Evolutionary conservation across 30 jellyfish, hydroid and myxozoan species (phyloP).

Genomic region (Turritopsis rubra): DNA sequence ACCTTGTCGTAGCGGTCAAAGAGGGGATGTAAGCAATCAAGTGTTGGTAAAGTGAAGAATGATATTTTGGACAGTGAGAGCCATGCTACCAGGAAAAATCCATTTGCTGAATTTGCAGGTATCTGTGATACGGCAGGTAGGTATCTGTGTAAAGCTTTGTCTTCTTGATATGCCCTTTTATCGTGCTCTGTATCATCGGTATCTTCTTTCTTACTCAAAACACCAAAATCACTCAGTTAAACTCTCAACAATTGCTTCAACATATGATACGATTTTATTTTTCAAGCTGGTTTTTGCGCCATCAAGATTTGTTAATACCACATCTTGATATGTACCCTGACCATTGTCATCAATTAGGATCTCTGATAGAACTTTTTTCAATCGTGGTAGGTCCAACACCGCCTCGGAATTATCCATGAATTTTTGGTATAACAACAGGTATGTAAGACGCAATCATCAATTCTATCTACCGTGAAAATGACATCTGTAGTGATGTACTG

Average conservation of each 20-base stretch:
- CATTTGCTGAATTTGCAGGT: not conserved
- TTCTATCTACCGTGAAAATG: not conserved
- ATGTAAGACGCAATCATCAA: not conserved
- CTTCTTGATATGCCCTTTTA: not conserved
- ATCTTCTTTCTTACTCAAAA: not conserved
- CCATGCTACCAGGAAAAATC: too few species aligned
- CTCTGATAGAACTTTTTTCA: not conserved
- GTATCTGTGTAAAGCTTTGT: not conserved
- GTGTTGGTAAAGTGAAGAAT: too few species aligned
- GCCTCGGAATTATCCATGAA: not conserved
- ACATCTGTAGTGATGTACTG: not conserved
- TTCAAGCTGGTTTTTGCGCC: too few species aligned
- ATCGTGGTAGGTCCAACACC: not conserved
- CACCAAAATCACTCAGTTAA: too few species aligned
- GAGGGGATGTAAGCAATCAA: too few species aligned
- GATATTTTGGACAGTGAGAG: too few species aligned
- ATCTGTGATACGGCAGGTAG: not conserved
- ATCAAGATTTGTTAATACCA: too few species aligned
- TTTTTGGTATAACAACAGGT: not conserved
- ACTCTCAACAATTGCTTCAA: too few species aligned
- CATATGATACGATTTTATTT: too few species aligned
- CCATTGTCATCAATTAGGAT: not conserved
- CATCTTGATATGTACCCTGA: not conserved
- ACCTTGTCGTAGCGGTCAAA: too few species aligned
- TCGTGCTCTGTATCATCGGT: not conserved